Percentiles rank a stretch among this genome's conserved stretches.
Conservation (phyloP, 2,113 vertebrate species). For the Rhynchomys soricoides region DNA sequence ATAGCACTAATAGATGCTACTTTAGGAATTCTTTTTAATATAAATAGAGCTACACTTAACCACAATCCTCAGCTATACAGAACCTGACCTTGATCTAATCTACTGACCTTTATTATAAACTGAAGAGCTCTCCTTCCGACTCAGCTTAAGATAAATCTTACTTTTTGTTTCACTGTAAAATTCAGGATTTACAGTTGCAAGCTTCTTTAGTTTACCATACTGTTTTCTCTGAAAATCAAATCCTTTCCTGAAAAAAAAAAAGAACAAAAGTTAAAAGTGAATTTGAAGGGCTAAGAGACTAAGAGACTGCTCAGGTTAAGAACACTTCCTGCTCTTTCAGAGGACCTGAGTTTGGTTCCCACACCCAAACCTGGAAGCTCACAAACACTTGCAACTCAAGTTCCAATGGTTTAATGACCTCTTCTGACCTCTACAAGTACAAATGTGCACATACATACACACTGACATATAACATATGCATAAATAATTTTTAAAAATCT, state of each 20-base stretch:
- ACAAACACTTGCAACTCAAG: neutral
- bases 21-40: constrained; percentile 31
- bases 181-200: constrained; percentile 58
- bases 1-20: neutral
- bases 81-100: neutral
- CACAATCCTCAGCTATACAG: neutral
- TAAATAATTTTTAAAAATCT: neutral
- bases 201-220: constrained; percentile 84
- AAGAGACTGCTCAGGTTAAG: neutral
- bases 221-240: constrained; percentile 83
- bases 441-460: neutral
- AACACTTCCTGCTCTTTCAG: neutral
- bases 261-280: constrained; percentile 10
- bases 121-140: constrained; percentile 86
- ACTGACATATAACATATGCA: neutral
- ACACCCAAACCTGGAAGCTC: neutral
- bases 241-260: constrained; percentile 82
- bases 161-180: constrained; percentile 82
- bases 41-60: neutral
- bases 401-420: neutral
- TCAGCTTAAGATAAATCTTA: constrained; percentile 88
- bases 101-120: constrained; percentile 87
- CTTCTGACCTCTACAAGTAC: too few relatives aligned
- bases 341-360: neutral
- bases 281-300: neutral